Conservation (phyloP, 2,113 vertebrate species). For the Hemichromis elongatus region DNA sequence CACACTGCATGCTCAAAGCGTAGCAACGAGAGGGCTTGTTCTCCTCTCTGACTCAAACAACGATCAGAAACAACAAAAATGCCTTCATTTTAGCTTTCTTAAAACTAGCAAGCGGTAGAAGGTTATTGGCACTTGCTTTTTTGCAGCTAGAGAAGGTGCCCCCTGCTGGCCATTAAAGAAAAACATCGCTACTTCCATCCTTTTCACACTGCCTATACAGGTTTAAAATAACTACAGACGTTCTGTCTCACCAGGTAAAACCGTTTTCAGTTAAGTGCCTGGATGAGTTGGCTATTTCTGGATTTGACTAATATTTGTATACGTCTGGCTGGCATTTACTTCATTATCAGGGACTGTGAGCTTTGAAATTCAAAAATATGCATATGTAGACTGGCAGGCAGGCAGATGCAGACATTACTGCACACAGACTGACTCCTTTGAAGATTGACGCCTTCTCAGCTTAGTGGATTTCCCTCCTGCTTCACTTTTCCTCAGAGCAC, state of each 20-base stretch:
- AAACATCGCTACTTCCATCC: neutral
- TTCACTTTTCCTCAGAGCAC: constrained; percentile 16
- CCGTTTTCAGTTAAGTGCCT: neutral
- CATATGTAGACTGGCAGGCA: neutral
- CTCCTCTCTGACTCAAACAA: neutral
- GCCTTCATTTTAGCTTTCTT: neutral
- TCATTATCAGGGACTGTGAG: constrained; percentile 19
- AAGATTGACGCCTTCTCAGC: constrained; percentile 29
- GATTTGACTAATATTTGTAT: constrained; percentile 33
- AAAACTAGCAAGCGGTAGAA: neutral
- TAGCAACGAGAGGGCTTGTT: neutral
- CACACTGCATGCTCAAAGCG: neutral
- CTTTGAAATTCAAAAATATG: constrained; percentile 39
- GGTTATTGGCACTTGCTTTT: neutral
- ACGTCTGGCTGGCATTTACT: constrained; percentile 7
- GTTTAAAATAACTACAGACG: neutral
- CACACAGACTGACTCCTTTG: neutral
- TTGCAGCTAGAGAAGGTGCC: fast-evolving
- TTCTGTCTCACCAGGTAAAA: neutral
- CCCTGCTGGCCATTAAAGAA: neutral
- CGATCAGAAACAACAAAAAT: neutral
- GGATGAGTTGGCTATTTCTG: constrained; percentile 12
- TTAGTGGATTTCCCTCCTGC: constrained; percentile 31
- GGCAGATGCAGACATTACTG: neutral
- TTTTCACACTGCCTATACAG: neutral